A percentile compares a stretch with the other conserved stretches of the same genome.
Conservation (phyloP, 2,888 invertebrate genomes). For the Mythimna albipuncta region DNA sequence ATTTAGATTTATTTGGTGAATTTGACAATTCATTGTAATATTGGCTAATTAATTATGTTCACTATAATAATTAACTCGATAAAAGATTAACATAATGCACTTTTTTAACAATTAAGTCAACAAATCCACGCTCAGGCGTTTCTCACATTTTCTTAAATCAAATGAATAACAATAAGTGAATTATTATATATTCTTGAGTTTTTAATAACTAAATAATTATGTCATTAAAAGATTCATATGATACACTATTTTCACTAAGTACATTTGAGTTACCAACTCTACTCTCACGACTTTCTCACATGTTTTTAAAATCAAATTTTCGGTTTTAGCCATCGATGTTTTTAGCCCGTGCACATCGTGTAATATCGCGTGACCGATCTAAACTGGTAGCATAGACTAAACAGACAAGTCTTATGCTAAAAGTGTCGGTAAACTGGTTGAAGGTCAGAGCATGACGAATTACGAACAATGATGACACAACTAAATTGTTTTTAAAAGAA, state of each 20-base stretch:
- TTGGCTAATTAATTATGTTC: too few relatives aligned
- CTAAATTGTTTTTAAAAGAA: conserved; percentile 11
- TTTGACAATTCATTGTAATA: too few relatives aligned
- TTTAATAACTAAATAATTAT: too few relatives aligned
- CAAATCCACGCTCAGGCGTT: neutral
- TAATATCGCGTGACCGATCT: conserved; percentile 2
- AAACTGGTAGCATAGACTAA: conserved; percentile 10
- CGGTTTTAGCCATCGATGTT: neutral
- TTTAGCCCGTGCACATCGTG: neutral
- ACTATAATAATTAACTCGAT: too few relatives aligned
- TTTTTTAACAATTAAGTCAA: neutral
- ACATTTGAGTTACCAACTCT: neutral
- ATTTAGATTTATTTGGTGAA: too few relatives aligned
- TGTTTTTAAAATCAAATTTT: neutral
- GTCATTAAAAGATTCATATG: neutral
- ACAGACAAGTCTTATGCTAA: conserved; percentile 10
- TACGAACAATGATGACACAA: conserved; percentile 36
- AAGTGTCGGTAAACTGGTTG: conserved; percentile 31
- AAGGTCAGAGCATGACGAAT: conserved; percentile 34
- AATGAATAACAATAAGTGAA: too few relatives aligned
- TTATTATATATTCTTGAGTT: too few relatives aligned
- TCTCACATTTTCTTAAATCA: neutral
- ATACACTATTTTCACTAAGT: neutral
- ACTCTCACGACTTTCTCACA: neutral
- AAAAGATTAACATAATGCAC: neutral